Evolutionary conservation across 2,797 vertebrate genomes (phyloP), one percentile per base, ranked within the genome.

Genomic region (Neosalanx taihuensis): DNA sequence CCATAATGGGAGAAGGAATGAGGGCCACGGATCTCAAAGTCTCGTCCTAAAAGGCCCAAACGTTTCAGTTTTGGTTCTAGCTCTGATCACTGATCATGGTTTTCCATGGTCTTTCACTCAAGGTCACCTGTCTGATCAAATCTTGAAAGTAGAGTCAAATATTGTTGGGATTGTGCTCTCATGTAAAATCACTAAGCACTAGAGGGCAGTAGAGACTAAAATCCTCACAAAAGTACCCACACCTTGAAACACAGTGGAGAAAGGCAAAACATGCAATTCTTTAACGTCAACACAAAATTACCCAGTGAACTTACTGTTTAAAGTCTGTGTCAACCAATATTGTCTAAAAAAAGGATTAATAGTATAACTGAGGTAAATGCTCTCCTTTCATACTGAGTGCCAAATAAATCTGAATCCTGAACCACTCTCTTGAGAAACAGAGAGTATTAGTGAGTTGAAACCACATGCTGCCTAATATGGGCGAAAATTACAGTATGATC

Each of bases 131-230:
- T 30, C 29, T 56, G 26, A 30, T 56, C 49, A 26, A 67, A 12
- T 49, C 17, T 10, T 65, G 35, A 18, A n/a, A 17, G 17, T 18
- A 33, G 31, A 33, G 9, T 64, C 30, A 35, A 10, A 35, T n/a
- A 20, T 59, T 20, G 26, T 59, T 20, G 20, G 20, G n/a, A 20
- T 10, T 59, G 59, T 33, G 30, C 29, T 6, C 15, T 9, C 23
- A 64, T 18, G 18, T 35, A 60, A 31, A 6, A 10, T 59, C 41
- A 15, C 61, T 33, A 31, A 49, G 20, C 79, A 80, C 79, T 77
- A 77, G 79, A 77, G 71, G 75, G 79, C 75, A 75, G 20, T 77
- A 72, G 62, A 77, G 70, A 74, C 75, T 72, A 69, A 64, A 72
- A 63, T 18, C 69, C 63, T 60, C n/a, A 35, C 35, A 56, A 35